Percentiles rank a stretch among this genome's conserved stretches.
phyloP scores from a whole-genome alignment of 1,140 invertebrate species.

The Contarinia nasturtii region DNA sequence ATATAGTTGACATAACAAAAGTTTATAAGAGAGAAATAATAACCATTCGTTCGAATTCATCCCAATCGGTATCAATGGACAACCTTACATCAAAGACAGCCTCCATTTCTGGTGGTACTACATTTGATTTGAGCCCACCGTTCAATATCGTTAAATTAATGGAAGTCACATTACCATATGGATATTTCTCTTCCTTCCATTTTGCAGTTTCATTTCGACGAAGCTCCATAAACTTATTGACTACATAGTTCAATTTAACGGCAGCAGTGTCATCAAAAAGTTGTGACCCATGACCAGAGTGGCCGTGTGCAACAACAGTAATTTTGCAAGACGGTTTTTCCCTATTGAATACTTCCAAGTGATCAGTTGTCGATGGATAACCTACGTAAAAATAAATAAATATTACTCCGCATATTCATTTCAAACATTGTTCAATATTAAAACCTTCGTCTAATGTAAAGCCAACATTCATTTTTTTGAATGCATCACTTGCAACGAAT shows the following conservation, averaged over 20 bases:
- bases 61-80: constrained; percentile 40
- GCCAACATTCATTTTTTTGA: constrained; percentile 51
- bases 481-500: constrained; percentile 46
- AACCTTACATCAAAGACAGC: constrained; percentile 62
- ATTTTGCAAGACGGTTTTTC: constrained; percentile 16
- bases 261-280: constrained; percentile 55
- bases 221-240: constrained; percentile 53
- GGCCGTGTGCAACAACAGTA: constrained; percentile 41
- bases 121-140: constrained; percentile 74
- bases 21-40: no score
- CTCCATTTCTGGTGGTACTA: constrained; percentile 57
- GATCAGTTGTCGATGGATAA: background rate
- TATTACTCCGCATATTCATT: no score
- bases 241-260: constrained; percentile 49
- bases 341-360: background rate
- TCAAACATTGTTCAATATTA: no score
- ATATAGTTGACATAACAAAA: no score
- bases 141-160: constrained; percentile 62
- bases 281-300: constrained; percentile 63
- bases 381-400: no score
- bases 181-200: constrained; percentile 33
- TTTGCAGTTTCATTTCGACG: constrained; percentile 39
- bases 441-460: constrained; percentile 70
- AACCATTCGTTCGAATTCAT: constrained; percentile 46
- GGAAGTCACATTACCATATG: constrained; percentile 54